Evolutionary conservation across 2,113 vertebrate genomes (phyloP), one percentile per base, ranked within the genome.

Genomic region (Sitta europaea): DNA sequence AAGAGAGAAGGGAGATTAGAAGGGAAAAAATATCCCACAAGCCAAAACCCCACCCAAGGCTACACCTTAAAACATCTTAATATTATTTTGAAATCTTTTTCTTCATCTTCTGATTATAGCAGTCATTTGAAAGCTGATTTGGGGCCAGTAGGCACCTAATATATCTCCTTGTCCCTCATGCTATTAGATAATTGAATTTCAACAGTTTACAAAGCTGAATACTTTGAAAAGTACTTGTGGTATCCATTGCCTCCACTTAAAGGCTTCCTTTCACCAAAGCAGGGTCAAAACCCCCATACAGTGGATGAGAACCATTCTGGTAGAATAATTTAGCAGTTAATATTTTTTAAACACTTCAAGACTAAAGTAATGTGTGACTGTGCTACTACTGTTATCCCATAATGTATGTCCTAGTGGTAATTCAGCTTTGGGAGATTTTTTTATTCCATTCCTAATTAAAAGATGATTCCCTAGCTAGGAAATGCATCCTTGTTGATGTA

Each of bases 21-120:
- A 59, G 10, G 20, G 28, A 13, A 9, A 72, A 53, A 28, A 53
- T 18, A 47, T 40, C 9, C 16, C 20, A 20, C 48, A 24, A 48
- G 23, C 5, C 11, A 43, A 67, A 59, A 3, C 0, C 0, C 1
- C 11, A 40, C 12, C 3, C 8, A 54, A 5, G 4, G 13, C 48
- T 70, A 75, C 4, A 57, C 12, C 15, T 82, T 65, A 55, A 90
- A 14, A 45, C 7, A 36, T 35, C 28, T 57, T 63, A 21, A 38
- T 43, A 67, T 27, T 20, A n/a, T 78, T 65, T 53, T 68, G 14
- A 68, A 65, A 45, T 72, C 2, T 78, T 85, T 11, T 78, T 74
- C 51, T 68, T 76, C 10, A 54, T 50, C 36, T 72, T 50, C n/a
- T 47, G 10, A 50, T 73, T 79, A 40, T 15, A 59, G 6, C 3